Conservation (phyloP, 2,888 invertebrate species). For the Agrochola macilenta region DNA sequence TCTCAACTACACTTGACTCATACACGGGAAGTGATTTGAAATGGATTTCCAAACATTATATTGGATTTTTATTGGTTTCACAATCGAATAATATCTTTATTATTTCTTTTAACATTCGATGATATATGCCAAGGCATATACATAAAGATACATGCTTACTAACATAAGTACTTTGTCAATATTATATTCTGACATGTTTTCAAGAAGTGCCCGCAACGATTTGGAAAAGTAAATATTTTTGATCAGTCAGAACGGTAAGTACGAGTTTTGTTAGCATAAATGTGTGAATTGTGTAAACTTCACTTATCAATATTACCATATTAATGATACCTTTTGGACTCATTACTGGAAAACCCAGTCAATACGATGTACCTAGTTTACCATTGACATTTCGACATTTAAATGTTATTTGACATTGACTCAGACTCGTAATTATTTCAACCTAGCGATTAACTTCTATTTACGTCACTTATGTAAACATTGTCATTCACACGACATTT, state of each 20-base stretch:
- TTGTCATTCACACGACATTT: not conserved
- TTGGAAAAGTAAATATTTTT: constrained; percentile 51
- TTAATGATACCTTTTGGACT: not conserved
- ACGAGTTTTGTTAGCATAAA: constrained; percentile 31
- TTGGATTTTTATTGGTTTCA: constrained; percentile 4
- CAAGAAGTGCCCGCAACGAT: constrained; percentile 14
- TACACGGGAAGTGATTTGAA: constrained; percentile 33
- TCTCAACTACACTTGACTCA: constrained; percentile 7
- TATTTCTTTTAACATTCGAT: not conserved
- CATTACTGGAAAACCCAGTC: constrained; percentile 8
- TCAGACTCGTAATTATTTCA: constrained; percentile 23
- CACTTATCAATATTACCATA: constrained; percentile 12
- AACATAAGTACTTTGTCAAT: constrained; percentile 21
- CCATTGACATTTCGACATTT: constrained; percentile 21
- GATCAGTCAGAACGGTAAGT: not conserved
- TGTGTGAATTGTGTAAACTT: constrained; percentile 4
- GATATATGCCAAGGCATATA: not conserved
- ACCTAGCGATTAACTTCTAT: constrained; percentile 11
- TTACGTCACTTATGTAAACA: constrained; percentile 15
- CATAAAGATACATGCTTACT: not conserved
- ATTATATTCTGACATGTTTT: constrained; percentile 6
- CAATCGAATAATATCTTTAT: not conserved
- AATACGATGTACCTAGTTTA: not conserved
- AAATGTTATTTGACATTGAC: constrained; percentile 43
- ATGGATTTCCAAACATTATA: constrained; percentile 18